These are phyloP conservation scores for Aurelia coerulea DNA, from an alignment of 30 jellyfish, hydroid and myxozoan genomes.

Conservation along the genomic window DNA sequence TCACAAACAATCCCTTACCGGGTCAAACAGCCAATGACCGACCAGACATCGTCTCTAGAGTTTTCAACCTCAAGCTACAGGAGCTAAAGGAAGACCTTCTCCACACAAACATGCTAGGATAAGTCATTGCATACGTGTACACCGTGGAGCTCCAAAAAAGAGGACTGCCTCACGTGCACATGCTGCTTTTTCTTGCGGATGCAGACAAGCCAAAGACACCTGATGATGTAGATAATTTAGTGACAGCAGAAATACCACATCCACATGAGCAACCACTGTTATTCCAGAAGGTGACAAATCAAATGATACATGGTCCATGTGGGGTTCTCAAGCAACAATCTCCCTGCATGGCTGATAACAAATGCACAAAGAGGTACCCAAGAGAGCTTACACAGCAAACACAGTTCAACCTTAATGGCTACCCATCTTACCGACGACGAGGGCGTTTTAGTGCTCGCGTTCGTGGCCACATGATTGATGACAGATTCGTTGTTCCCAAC, in stretches of 20 bases:
- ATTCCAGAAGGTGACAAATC: conserved; percentile 45
- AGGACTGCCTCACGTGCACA: conserved; percentile 85
- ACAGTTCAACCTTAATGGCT: conserved; percentile 67
- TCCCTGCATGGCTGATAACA: conserved; percentile 74
- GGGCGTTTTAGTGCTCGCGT: neutral
- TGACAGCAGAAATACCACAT: conserved; percentile 81
- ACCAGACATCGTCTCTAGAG: conserved; percentile 65
- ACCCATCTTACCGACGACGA: conserved; percentile 64
- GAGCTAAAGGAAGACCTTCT: conserved; percentile 39
- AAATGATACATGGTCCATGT: conserved; percentile 87
- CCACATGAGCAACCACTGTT: conserved; percentile 52
- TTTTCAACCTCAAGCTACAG: conserved; percentile 38
- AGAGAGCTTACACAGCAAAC: conserved; percentile 28
- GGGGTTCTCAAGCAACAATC: conserved; percentile 61
- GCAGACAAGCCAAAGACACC: conserved; percentile 74
- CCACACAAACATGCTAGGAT: conserved; percentile 46
- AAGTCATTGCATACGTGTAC: conserved; percentile 41
- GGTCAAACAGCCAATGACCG: conserved; percentile 48
- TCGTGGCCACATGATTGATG: conserved; percentile 21
- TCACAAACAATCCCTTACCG: conserved; percentile 45
- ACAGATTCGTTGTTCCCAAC: conserved; percentile 74
- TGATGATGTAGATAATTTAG: conserved; percentile 63
- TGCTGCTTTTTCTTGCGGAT: conserved; percentile 58
- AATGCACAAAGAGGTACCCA: conserved; percentile 64
- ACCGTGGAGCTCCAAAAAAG: conserved; percentile 68